phyloP scores from a whole-genome alignment of 1,140 invertebrate species.

The Musca vetustissima region DNA sequence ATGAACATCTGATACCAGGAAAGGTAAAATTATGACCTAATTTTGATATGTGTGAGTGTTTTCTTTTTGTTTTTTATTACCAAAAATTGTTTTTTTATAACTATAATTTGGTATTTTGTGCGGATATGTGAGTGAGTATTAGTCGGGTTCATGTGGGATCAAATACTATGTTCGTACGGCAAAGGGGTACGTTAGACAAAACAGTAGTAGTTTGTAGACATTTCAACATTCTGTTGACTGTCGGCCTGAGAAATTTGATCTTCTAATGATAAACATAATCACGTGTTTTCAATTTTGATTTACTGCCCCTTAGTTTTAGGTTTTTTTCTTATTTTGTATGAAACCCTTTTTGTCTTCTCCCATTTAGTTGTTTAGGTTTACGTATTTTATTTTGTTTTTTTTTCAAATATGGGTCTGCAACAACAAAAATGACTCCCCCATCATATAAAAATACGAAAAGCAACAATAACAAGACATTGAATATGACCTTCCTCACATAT shows the following conservation, averaged over 20 bases:
- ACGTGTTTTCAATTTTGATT: conserved; percentile 22
- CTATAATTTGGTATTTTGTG: background rate
- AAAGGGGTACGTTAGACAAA: too few species aligned
- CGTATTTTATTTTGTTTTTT: background rate
- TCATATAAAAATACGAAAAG: too few species aligned
- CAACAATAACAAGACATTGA: too few species aligned
- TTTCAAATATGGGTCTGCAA: background rate
- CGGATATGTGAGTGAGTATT: background rate
- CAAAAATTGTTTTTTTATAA: conserved; percentile 3
- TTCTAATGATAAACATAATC: conserved; percentile 22
- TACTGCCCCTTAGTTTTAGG: background rate
- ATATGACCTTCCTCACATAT: conserved; percentile 6
- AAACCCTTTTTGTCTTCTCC: background rate
- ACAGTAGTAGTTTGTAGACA: too few species aligned
- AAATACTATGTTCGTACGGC: too few species aligned
- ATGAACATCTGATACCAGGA: too few species aligned
- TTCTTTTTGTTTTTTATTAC: conserved; percentile 5
- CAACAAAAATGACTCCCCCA: too few species aligned
- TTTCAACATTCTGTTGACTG: background rate
- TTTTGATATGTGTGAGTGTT: too few species aligned
- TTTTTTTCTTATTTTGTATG: too few species aligned
- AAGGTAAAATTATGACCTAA: conserved; percentile 11
- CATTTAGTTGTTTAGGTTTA: background rate
- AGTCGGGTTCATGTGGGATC: too few species aligned
- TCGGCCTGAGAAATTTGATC: conserved; percentile 13